Percentiles rank a stretch among this genome's conserved stretches.
Evolutionary conservation across 2,888 invertebrate species (phyloP).

Genomic region (Trisateles emortualis): DNA sequence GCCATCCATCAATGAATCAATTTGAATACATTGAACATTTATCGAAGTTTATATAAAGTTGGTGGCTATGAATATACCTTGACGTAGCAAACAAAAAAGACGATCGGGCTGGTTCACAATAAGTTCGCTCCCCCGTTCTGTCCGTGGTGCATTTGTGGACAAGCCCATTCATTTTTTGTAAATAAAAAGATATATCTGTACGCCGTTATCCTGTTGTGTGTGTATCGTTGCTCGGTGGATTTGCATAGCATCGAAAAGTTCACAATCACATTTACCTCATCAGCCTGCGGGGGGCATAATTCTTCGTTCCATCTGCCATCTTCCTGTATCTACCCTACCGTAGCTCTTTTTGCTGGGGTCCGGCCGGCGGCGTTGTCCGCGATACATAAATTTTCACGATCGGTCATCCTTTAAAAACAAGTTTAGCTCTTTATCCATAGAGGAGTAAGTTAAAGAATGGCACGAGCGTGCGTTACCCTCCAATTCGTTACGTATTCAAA

Average conservation of each 20-base stretch:
- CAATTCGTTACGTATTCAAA: constrained; percentile 86
- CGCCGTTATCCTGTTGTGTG: constrained; percentile 64
- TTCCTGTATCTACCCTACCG: constrained; percentile 82
- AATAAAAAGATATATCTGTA: constrained; percentile 69
- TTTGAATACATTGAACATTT: constrained; percentile 78
- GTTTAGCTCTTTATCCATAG: constrained; percentile 85
- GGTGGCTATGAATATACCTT: constrained; percentile 61
- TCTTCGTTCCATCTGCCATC: constrained; percentile 85
- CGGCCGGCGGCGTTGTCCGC: constrained; percentile 81
- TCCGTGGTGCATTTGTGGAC: constrained; percentile 56
- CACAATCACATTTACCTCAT: constrained; percentile 86
- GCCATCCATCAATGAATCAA: constrained; percentile 77
- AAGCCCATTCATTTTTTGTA: constrained; percentile 67
- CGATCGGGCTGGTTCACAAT: constrained; percentile 52
- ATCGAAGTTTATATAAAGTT: constrained; percentile 72
- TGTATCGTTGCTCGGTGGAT: constrained; percentile 78
- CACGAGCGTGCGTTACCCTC: constrained; percentile 79
- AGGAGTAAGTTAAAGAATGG: constrained; percentile 84
- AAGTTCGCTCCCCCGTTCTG: constrained; percentile 55
- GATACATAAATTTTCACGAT: constrained; percentile 86
- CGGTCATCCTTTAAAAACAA: constrained; percentile 88
- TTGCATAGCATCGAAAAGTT: constrained; percentile 85
- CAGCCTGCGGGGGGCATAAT: constrained; percentile 84
- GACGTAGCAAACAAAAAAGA: constrained; percentile 64
- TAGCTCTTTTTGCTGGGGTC: constrained; percentile 78